Percentiles rank a stretch among this genome's conserved stretches.
Evolutionary conservation across 2,113 vertebrate species (phyloP).

Genomic region (Steatornis caripensis): DNA sequence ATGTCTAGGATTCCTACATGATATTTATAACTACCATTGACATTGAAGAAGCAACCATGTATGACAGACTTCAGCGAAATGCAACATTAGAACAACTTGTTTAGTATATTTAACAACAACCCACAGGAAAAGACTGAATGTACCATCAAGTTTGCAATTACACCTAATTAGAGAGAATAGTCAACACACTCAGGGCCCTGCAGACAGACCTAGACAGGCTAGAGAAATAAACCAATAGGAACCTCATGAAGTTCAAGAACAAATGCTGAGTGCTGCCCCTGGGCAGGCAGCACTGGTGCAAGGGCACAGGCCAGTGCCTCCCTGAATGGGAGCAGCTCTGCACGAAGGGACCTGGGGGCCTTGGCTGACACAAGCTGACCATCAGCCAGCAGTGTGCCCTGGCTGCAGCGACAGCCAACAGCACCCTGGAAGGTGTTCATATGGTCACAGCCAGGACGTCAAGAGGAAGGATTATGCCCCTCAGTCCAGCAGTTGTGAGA

Average conservation of each 20-base stretch:
- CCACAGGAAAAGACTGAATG: not conserved
- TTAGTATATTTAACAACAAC: not conserved
- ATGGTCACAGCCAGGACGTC: not conserved
- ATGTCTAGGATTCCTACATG: not conserved
- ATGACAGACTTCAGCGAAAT: not conserved
- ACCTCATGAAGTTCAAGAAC: not conserved
- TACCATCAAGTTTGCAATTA: not conserved
- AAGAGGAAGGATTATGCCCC: not conserved
- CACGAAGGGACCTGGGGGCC: fast-evolving
- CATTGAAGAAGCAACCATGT: not conserved
- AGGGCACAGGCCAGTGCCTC: fast-evolving
- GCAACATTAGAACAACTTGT: not conserved
- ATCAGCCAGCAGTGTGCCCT: too few species aligned
- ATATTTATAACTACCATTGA: not conserved
- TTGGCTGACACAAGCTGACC: not conserved
- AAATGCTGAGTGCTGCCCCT: not conserved
- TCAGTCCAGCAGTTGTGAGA: not conserved
- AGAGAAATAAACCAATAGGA: not conserved
- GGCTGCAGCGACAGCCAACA: not conserved
- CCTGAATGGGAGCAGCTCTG: not conserved
- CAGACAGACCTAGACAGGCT: not conserved
- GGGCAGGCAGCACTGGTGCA: not conserved
- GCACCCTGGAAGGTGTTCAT: not conserved
- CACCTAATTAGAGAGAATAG: not conserved
- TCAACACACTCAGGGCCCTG: too few species aligned